Percentiles rank a stretch among this genome's conserved stretches.
Conservation (phyloP, 2,113 vertebrate species). For the Scomber colias region DNA sequence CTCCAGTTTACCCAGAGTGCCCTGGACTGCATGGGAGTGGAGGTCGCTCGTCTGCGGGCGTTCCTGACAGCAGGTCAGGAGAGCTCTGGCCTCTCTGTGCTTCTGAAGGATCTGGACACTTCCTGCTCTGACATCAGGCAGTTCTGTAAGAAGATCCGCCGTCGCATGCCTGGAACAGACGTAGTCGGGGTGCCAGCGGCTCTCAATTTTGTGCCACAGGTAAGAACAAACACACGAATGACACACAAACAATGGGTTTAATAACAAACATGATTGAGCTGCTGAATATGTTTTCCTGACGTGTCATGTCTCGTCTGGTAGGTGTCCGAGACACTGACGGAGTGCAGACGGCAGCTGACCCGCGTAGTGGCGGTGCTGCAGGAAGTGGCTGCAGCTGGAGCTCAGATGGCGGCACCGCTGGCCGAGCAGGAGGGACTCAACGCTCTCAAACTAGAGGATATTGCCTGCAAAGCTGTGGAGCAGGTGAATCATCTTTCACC, state of each 20-base stretch:
- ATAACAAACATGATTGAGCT: too few species aligned
- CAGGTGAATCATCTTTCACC: conserved; percentile 83
- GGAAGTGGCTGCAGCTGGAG: conserved; percentile 93
- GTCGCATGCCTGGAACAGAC: conserved; percentile 95
- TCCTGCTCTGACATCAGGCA: conserved; percentile 95
- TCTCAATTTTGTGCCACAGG: conserved; percentile 86
- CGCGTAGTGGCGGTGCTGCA: conserved; percentile 96
- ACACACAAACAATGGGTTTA: not conserved
- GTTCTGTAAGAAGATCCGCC: conserved; percentile 98
- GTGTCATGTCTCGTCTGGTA: conserved; percentile 52
- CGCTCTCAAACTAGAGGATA: conserved; percentile 89
- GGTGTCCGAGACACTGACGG: conserved; percentile 92
- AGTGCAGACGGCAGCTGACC: conserved; percentile 93
- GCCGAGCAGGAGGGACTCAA: conserved; percentile 93
- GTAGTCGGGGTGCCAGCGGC: conserved; percentile 92
- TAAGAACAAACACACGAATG: conserved; percentile 3
- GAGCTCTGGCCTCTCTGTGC: conserved; percentile 85
- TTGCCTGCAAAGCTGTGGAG: conserved; percentile 92
- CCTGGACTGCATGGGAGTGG: conserved; percentile 96
- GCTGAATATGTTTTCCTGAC: not conserved
- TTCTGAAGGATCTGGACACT: conserved; percentile 96
- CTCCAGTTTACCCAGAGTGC: conserved; percentile 95
- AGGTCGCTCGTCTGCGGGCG: conserved; percentile 90
- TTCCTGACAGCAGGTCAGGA: conserved; percentile 93
- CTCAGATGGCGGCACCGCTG: conserved; percentile 91